Evolutionary conservation across 1,140 invertebrate genomes (phyloP).

Genomic region (Lepidurus apus): DNA sequence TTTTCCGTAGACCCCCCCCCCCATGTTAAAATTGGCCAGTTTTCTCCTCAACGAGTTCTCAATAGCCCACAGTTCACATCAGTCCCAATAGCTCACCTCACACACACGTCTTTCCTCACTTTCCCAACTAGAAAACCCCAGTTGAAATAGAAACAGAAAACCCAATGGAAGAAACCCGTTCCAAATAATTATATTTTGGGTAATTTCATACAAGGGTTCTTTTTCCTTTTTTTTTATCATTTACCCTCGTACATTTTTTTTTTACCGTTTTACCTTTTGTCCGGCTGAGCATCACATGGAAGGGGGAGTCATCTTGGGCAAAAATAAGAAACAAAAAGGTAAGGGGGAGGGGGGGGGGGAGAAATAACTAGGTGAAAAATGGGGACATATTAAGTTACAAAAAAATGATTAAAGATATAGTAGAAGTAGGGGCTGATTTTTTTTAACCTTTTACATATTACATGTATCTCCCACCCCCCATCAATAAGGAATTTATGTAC

Average conservation of each 20-base stretch:
- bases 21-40: not conserved
- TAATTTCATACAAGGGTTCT: not conserved
- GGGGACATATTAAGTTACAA: not conserved
- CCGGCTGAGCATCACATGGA: conserved; percentile 1
- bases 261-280: not conserved
- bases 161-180: not conserved
- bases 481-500: conserved; percentile 15
- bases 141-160: not conserved
- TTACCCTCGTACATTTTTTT: not conserved
- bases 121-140: not conserved
- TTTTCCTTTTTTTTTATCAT: not conserved
- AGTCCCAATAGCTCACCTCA: too few species aligned
- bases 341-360: not conserved
- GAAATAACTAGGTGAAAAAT: not conserved
- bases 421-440: not conserved
- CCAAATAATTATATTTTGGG: not conserved
- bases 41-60: not conserved
- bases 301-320: not conserved
- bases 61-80: not conserved
- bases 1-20: not conserved
- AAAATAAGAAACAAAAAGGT: not conserved
- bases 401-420: not conserved
- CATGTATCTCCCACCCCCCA: not conserved
- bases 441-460: not conserved
- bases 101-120: not conserved